Conservation (phyloP, 2,113 vertebrate genomes). For the Xenopus laevis region DNA sequence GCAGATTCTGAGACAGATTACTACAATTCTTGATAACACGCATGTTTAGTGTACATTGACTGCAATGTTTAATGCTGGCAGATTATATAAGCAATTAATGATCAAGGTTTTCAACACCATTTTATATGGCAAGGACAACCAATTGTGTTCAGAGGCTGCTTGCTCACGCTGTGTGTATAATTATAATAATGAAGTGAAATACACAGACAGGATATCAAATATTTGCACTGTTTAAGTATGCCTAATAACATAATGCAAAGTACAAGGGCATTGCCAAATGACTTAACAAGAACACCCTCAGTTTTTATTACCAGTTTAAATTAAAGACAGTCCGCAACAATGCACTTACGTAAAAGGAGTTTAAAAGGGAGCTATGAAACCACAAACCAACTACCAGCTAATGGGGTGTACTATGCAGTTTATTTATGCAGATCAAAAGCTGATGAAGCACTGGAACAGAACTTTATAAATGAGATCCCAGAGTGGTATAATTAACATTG, state of each 20-base stretch:
- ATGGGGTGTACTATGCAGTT: no score
- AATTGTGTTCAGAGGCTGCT: background rate
- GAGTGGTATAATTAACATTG: no score
- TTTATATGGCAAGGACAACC: slow-evolving; percentile 34
- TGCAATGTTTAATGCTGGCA: slow-evolving; percentile 3
- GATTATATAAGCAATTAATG: slow-evolving; percentile 28
- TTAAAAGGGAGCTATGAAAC: slow-evolving; percentile 22
- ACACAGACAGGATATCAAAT: slow-evolving; percentile 57
- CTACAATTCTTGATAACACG: slow-evolving; percentile 13
- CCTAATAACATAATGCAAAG: slow-evolving; percentile 49
- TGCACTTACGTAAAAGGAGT: slow-evolving; percentile 50
- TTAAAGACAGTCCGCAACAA: slow-evolving; percentile 46
- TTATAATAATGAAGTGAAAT: slow-evolving; percentile 55
- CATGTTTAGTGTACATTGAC: background rate
- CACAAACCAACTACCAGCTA: no score
- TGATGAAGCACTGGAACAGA: no score
- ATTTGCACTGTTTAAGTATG: slow-evolving; percentile 48
- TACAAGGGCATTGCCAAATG: slow-evolving; percentile 46
- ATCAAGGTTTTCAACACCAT: slow-evolving; percentile 39
- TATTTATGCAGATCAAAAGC: no score
- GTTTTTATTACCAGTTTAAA: slow-evolving; percentile 44
- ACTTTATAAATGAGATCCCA: no score
- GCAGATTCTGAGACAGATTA: slow-evolving; percentile 13
- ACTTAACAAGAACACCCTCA: slow-evolving; percentile 43
- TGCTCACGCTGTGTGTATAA: slow-evolving; percentile 42